Conservation (phyloP, 2,888 invertebrate genomes). For the Serrognathus titanus region DNA sequence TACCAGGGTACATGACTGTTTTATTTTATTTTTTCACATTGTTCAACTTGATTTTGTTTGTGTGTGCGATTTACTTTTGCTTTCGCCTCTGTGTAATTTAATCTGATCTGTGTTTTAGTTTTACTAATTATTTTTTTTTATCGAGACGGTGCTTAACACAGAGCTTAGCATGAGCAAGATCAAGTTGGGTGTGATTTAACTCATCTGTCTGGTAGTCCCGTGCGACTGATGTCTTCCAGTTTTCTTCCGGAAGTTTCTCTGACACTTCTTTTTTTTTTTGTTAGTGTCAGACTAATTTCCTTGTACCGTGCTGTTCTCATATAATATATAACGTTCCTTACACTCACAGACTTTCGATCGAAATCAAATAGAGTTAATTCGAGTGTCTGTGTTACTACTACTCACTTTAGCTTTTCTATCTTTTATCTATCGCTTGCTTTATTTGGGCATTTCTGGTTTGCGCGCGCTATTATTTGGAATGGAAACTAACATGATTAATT, state of each 20-base stretch:
- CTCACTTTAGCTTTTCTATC: too few species aligned
- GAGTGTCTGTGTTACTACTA: too few species aligned
- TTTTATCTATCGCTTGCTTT: too few species aligned
- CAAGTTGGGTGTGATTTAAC: constrained; percentile 40
- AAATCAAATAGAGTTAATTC: too few species aligned
- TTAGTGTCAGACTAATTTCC: constrained; percentile 41
- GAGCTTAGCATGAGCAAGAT: constrained; percentile 42
- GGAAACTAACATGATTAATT: too few species aligned
- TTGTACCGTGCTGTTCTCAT: constrained; percentile 17
- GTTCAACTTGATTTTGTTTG: constrained; percentile 39
- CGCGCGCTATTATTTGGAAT: too few species aligned
- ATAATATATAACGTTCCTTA: background rate
- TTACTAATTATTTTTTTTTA: background rate
- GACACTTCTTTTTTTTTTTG: constrained; percentile 26
- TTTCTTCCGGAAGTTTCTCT: constrained; percentile 35
- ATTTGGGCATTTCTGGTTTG: too few species aligned
- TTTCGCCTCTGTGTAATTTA: too few species aligned
- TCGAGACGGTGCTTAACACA: too few species aligned
- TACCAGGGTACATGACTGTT: background rate
- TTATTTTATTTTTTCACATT: background rate
- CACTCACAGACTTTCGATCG: too few species aligned
- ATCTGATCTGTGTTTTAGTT: background rate
- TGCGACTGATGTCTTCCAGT: constrained; percentile 38
- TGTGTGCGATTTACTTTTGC: constrained; percentile 19
- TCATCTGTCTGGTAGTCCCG: constrained; percentile 51